Evolutionary conservation across 2,113 vertebrate genomes (phyloP).

Genomic region (Dromiciops gliroides): DNA sequence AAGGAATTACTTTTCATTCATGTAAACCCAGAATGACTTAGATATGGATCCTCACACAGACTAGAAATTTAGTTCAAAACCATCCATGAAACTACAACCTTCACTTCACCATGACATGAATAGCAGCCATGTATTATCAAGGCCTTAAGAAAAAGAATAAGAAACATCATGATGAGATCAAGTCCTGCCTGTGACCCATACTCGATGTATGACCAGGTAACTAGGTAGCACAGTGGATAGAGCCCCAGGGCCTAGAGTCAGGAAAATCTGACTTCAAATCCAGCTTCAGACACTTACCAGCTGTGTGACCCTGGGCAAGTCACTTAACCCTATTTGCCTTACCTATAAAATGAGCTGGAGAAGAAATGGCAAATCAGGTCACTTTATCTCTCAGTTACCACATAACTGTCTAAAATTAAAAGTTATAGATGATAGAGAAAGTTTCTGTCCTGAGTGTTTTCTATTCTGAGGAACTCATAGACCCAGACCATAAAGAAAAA

Average conservation of each 20-base stretch:
- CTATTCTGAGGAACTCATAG: background rate
- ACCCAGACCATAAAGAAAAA: background rate
- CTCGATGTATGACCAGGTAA: background rate
- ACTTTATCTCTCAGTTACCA: background rate
- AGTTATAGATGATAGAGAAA: background rate
- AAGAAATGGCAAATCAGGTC: background rate
- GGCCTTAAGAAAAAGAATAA: background rate
- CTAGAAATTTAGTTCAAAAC: conserved; percentile 11
- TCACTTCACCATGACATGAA: background rate
- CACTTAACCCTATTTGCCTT: background rate
- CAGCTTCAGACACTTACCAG: background rate
- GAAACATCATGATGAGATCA: background rate
- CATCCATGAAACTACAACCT: background rate
- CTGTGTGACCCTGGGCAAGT: background rate
- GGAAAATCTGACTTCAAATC: background rate
- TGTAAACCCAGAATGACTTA: background rate
- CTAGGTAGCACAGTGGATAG: background rate
- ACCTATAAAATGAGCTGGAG: background rate
- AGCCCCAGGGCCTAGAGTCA: too few species aligned
- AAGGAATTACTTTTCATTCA: background rate
- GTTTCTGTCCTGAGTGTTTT: background rate
- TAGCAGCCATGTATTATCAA: background rate
- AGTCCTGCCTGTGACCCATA: background rate
- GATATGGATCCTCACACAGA: background rate
- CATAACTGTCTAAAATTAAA: background rate